These are phyloP conservation scores for Lampris incognitus DNA, from an alignment of 2,113 vertebrate genomes.

Conservation along the genomic window DNA sequence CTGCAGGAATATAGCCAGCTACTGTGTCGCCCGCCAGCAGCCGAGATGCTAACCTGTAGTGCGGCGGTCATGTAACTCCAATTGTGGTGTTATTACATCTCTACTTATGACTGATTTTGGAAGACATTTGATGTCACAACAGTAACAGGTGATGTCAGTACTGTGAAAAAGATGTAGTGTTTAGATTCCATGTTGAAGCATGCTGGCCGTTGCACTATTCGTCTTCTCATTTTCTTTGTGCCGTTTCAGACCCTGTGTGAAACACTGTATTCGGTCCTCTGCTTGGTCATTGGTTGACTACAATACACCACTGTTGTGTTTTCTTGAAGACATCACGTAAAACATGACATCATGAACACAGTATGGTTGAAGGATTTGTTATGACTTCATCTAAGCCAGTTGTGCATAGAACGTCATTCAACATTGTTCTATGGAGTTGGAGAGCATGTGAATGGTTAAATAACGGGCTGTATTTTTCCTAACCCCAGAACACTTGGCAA, in stretches of 20 bases:
- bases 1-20: constrained; percentile 52
- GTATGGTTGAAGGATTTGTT: constrained; percentile 63
- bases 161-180: constrained; percentile 1
- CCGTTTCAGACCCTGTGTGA: constrained; percentile 50
- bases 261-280: constrained; percentile 42
- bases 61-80: constrained; percentile 21
- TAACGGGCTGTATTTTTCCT: constrained; percentile 42
- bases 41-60: constrained; percentile 18
- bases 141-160: constrained; percentile 21
- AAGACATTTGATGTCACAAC: constrained; percentile 20
- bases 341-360: constrained; percentile 70
- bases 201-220: neutral
- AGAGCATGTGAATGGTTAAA: constrained; percentile 44
- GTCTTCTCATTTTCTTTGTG: constrained; percentile 5
- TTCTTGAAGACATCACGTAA: constrained; percentile 65
- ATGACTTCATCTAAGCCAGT: constrained; percentile 71
- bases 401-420: constrained; percentile 63
- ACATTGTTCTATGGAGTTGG: constrained; percentile 66
- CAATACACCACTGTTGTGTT: constrained; percentile 59
- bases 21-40: constrained; percentile 46
- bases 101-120: constrained; percentile 6
- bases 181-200: constrained; percentile 7
- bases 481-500: constrained; percentile 64
- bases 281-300: constrained; percentile 43
- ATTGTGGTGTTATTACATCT: constrained; percentile 46